A percentile compares a stretch with the other conserved stretches of the same genome.
Evolutionary conservation across 2,113 vertebrate genomes (phyloP).

Genomic region (Scartelaos histophorus): DNA sequence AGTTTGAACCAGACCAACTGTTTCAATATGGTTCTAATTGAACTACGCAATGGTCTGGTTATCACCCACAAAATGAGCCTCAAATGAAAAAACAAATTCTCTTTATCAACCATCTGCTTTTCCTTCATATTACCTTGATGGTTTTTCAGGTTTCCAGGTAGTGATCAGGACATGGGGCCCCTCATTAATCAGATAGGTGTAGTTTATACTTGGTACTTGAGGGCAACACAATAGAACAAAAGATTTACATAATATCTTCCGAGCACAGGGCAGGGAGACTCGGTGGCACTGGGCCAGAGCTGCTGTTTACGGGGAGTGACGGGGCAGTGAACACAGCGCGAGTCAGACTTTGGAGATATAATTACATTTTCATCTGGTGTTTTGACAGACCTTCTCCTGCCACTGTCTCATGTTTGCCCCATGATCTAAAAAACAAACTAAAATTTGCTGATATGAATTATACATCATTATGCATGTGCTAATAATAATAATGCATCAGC

Average conservation of each 20-base stretch:
- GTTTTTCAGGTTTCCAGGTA: not conserved
- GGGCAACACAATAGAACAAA: conserved; percentile 9
- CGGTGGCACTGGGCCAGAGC: not conserved
- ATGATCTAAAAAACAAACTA: too few relatives aligned
- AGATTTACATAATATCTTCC: not conserved
- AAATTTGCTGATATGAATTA: too few relatives aligned
- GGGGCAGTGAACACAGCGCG: not conserved
- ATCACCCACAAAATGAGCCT: too few relatives aligned
- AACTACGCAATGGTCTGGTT: too few relatives aligned
- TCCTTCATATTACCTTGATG: not conserved
- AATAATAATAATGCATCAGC: too few relatives aligned
- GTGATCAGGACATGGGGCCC: not conserved
- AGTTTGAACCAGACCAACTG: too few relatives aligned
- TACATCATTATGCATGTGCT: too few relatives aligned
- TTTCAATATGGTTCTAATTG: too few relatives aligned
- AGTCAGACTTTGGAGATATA: not conserved
- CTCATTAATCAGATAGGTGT: not conserved
- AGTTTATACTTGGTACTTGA: not conserved
- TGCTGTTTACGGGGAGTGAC: not conserved
- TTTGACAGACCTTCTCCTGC: too few relatives aligned
- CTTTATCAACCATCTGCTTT: too few relatives aligned
- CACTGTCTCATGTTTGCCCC: too few relatives aligned
- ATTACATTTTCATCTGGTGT: conserved; percentile 5
- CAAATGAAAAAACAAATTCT: too few relatives aligned
- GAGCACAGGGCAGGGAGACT: not conserved